Conservation (phyloP, 1,140 invertebrate species). For the Melipona quadrifasciata region DNA sequence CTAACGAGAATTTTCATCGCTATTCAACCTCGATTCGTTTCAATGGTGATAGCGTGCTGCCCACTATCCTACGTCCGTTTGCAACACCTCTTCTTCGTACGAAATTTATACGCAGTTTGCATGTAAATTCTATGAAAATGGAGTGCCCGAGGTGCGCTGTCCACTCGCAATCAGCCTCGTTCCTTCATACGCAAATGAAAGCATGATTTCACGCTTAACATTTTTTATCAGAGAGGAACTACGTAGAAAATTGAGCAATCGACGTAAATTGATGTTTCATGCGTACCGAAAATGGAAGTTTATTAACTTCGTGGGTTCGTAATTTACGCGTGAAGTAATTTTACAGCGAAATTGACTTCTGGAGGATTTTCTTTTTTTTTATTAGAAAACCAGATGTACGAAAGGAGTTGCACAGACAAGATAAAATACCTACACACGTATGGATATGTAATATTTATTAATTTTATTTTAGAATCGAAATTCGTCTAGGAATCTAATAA, state of each 20-base stretch:
- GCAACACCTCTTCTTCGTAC: neutral
- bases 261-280: neutral
- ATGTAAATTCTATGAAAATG: neutral
- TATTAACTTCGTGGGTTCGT: neutral
- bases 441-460: too few relatives aligned
- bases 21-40: conserved; percentile 29
- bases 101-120: conserved; percentile 5
- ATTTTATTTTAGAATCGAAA: too few relatives aligned
- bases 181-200: neutral
- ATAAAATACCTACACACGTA: too few relatives aligned
- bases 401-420: too few relatives aligned
- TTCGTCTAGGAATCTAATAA: too few relatives aligned
- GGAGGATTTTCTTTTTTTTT: too few relatives aligned
- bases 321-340: neutral
- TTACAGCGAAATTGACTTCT: neutral
- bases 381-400: too few relatives aligned
- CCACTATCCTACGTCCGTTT: neutral
- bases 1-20: conserved; percentile 24
- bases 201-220: neutral
- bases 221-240: neutral
- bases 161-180: neutral
- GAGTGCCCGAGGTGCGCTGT: neutral
- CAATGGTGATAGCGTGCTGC: conserved; percentile 1
- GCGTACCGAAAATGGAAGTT: neutral
- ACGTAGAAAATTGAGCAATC: neutral